phyloP scores from a whole-genome alignment of 2,113 vertebrate species.

The Cottus gobio region DNA sequence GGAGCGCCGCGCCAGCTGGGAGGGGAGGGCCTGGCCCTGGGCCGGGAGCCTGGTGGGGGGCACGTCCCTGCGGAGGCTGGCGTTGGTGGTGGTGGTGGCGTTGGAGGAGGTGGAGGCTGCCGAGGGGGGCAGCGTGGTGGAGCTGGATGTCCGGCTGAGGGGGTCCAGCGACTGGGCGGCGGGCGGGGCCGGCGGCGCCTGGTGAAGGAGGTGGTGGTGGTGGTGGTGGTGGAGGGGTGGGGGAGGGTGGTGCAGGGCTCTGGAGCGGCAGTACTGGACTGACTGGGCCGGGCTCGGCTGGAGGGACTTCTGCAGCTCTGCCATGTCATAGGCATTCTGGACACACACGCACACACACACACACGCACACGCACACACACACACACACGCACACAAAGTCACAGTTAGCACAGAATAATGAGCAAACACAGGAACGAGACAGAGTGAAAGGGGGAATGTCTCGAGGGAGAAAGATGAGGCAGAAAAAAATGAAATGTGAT shows the following conservation, averaged over 20 bases:
- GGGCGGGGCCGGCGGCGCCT: conserved; percentile 60
- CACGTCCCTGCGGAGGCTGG: conserved; percentile 79
- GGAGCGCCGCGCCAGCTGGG: conserved; percentile 70
- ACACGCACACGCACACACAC: neutral
- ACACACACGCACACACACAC: conserved; percentile 6
- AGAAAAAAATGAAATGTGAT: conserved; percentile 48
- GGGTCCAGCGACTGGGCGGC: conserved; percentile 62
- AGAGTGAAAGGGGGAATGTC: conserved; percentile 3
- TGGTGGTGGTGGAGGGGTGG: conserved; percentile 65
- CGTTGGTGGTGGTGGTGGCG: conserved; percentile 40
- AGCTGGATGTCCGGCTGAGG: conserved; percentile 62
- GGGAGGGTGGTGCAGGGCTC: conserved; percentile 74
- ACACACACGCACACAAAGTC: neutral
- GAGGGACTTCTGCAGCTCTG: conserved; percentile 90
- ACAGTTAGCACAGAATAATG: neutral
- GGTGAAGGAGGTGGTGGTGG: conserved; percentile 74
- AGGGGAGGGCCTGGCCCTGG: conserved; percentile 77
- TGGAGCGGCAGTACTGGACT: conserved; percentile 79
- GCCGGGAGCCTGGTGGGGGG: conserved; percentile 75
- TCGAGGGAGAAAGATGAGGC: conserved; percentile 9
- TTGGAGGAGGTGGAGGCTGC: conserved; percentile 55
- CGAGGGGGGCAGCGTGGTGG: conserved; percentile 71
- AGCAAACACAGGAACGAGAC: neutral
- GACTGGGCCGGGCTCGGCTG: conserved; percentile 86
- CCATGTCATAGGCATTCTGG: conserved; percentile 90